These are phyloP conservation scores for Cotesia glomerata DNA, from an alignment of 1,140 invertebrate genomes.

Conservation along the genomic window DNA sequence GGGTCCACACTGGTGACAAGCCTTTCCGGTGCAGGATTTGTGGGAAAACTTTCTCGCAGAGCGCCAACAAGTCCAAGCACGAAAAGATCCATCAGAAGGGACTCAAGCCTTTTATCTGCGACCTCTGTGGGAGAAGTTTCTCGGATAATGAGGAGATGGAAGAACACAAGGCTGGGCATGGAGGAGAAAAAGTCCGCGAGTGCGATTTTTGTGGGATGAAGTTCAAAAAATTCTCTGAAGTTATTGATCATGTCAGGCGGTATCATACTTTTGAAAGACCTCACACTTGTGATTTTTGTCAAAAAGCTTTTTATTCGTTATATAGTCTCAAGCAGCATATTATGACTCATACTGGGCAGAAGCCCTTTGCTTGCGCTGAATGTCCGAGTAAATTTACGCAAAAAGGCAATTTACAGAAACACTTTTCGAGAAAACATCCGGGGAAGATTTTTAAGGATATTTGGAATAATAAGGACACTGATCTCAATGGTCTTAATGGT, in stretches of 20 bases:
- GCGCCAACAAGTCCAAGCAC: slow-evolving; percentile 53
- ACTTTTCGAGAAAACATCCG: slow-evolving; percentile 32
- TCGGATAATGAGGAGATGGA: slow-evolving; percentile 32
- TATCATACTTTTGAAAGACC: slow-evolving; percentile 37
- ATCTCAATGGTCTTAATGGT: too few relatives aligned
- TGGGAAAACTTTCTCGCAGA: slow-evolving; percentile 72
- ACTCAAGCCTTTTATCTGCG: slow-evolving; percentile 38
- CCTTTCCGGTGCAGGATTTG: slow-evolving; percentile 69
- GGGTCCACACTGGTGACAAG: slow-evolving; percentile 69
- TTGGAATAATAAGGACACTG: background rate
- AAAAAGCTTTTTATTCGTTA: slow-evolving; percentile 32
- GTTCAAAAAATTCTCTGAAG: slow-evolving; percentile 33
- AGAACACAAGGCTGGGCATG: slow-evolving; percentile 33
- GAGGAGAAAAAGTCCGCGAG: slow-evolving; percentile 32
- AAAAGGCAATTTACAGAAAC: slow-evolving; percentile 35
- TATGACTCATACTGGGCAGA: slow-evolving; percentile 35
- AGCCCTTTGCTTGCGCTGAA: slow-evolving; percentile 28
- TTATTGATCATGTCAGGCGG: slow-evolving; percentile 27
- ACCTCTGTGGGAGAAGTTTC: slow-evolving; percentile 43
- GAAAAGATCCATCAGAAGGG: slow-evolving; percentile 38
- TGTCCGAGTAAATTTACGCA: slow-evolving; percentile 35
- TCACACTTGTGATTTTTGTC: slow-evolving; percentile 34
- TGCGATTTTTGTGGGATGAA: slow-evolving; percentile 32
- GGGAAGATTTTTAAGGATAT: slow-evolving; percentile 8
- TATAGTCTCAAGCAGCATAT: slow-evolving; percentile 37